Conservation (phyloP, 2,113 vertebrate species). For the Gracilinanus agilis region DNA sequence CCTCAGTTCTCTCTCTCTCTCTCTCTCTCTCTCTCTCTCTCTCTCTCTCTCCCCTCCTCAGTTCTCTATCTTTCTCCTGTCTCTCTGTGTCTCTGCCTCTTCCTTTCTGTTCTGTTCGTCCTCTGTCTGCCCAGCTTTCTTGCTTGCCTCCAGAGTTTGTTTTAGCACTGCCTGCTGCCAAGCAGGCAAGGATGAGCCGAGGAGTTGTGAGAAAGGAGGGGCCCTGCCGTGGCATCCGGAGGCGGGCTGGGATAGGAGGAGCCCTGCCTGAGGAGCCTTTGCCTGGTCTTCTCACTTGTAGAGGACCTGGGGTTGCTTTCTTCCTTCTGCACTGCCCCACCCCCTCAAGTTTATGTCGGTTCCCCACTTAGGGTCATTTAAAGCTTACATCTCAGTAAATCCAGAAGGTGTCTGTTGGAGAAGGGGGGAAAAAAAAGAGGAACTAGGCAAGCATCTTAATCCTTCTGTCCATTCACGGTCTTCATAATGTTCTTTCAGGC, state of each 20-base stretch:
- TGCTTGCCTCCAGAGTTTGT: not conserved
- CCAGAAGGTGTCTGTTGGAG: slow-evolving; percentile 87
- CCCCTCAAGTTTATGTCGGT: slow-evolving; percentile 67
- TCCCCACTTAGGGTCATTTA: slow-evolving; percentile 75
- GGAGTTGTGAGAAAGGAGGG: not conserved
- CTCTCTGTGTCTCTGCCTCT: not conserved
- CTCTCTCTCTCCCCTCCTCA: not conserved
- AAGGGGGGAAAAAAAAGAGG: slow-evolving; percentile 81
- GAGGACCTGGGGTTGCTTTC: not conserved
- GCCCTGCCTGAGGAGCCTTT: not conserved
- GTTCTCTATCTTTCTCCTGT: slow-evolving; percentile 66
- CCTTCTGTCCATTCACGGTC: slow-evolving; percentile 89
- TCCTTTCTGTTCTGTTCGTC: not conserved
- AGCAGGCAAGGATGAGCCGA: not conserved
- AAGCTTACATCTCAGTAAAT: slow-evolving; percentile 75
- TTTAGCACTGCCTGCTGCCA: not conserved
- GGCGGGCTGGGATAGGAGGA: not conserved
- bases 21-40: slow-evolving; percentile 4
- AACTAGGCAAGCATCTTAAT: slow-evolving; percentile 91
- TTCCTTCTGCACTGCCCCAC: not conserved
- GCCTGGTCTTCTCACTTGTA: not conserved
- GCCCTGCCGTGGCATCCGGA: not conserved
- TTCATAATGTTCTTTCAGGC: slow-evolving; percentile 85
- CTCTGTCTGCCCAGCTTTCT: not conserved
- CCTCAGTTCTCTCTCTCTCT: too few relatives aligned